Evolutionary conservation across 2,888 invertebrate species (phyloP).

Genomic region (Ephialtes manifestator): DNA sequence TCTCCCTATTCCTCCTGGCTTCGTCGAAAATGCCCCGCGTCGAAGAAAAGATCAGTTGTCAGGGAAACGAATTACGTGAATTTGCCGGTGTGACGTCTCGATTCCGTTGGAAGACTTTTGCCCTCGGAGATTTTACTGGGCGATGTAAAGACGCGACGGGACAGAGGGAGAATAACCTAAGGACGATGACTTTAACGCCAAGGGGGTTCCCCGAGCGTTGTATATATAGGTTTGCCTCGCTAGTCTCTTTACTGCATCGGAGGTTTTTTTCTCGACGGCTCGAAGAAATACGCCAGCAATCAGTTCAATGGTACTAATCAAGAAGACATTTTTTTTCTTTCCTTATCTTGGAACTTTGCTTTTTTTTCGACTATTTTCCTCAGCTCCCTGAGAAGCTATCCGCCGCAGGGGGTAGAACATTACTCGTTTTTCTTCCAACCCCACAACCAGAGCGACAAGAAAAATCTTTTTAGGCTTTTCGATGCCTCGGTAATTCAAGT

Average conservation of each 20-base stretch:
- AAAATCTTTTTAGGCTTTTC: conserved; percentile 36
- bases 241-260: conserved; percentile 26
- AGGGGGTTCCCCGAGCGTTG: conserved; percentile 19
- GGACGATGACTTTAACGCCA: conserved; percentile 32
- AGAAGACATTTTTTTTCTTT: conserved; percentile 67
- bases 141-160: conserved; percentile 31
- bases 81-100: conserved; percentile 60
- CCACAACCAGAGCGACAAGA: conserved; percentile 23
- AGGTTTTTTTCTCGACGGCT: conserved; percentile 43
- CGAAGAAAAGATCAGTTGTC: conserved; percentile 24
- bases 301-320: conserved; percentile 76
- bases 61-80: conserved; percentile 58
- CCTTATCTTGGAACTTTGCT: conserved; percentile 32
- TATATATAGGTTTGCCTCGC: conserved; percentile 4
- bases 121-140: conserved; percentile 40
- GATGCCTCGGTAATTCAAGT: conserved; percentile 16
- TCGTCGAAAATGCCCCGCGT: conserved; percentile 3
- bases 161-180: conserved; percentile 22
- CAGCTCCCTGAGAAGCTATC: conserved; percentile 47
- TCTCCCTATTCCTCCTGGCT: not conserved
- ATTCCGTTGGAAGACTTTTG: conserved; percentile 54
- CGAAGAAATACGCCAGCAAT: conserved; percentile 65
- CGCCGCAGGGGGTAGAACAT: conserved; percentile 49
- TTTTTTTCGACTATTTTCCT: not conserved
- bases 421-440: conserved; percentile 11